Conservation (phyloP, 2,113 vertebrate genomes). For the Pycnonotus jocosus region DNA sequence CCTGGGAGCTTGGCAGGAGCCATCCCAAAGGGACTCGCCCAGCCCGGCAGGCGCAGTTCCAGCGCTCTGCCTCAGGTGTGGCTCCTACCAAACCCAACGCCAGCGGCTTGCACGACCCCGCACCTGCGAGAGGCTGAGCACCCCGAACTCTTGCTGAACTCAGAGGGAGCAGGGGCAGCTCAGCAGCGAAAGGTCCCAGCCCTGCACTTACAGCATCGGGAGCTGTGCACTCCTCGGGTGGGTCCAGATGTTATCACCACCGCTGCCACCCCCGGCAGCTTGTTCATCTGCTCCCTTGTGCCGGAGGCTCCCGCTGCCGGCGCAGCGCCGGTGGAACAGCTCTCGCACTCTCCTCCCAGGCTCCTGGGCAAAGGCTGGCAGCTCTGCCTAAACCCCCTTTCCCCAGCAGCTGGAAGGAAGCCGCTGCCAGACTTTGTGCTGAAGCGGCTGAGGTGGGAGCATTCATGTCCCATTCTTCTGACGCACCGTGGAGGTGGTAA, state of each 20-base stretch:
- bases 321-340: neutral
- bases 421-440: neutral
- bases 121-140: neutral
- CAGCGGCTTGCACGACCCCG: neutral
- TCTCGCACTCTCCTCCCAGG: neutral
- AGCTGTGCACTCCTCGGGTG: slow-evolving; percentile 14
- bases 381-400: neutral
- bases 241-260: slow-evolving; percentile 48
- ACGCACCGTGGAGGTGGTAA: slow-evolving; percentile 21
- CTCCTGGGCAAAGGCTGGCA: slow-evolving; percentile 40
- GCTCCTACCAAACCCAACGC: neutral
- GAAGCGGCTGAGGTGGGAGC: neutral
- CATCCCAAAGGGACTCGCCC: neutral
- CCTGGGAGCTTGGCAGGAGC: neutral
- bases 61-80: neutral
- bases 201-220: slow-evolving; percentile 18
- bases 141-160: slow-evolving; percentile 17
- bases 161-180: neutral
- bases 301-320: slow-evolving; percentile 38
- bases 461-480: slow-evolving; percentile 12
- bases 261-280: slow-evolving; percentile 11
- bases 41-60: neutral
- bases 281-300: slow-evolving; percentile 22
- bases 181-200: neutral
- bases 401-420: neutral